Percentiles rank a stretch among this genome's conserved stretches.
These are phyloP conservation scores for Archaeoteleia sp. DNA, from an alignment of 2,888 invertebrate genomes.

Conservation along the genomic window DNA sequence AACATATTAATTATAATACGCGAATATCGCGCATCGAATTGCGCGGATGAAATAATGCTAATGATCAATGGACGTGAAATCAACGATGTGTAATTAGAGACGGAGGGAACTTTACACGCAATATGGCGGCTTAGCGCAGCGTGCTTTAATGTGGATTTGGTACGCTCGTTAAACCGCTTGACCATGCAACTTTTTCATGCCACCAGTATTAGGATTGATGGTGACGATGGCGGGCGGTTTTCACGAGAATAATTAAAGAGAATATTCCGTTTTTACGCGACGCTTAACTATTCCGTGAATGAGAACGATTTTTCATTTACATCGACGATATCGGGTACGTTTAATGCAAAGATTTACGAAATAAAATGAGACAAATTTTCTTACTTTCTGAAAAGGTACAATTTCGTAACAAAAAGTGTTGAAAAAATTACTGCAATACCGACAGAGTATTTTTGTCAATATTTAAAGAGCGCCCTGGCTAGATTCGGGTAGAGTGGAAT, in stretches of 20 bases:
- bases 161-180: conserved; percentile 62
- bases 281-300: conserved; percentile 3
- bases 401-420: too few species aligned
- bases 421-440: too few species aligned
- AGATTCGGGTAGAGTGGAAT: too few species aligned
- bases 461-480: too few species aligned
- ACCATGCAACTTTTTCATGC: conserved; percentile 57
- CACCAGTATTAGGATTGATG: conserved; percentile 57
- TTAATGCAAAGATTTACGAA: too few species aligned
- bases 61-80: conserved; percentile 37
- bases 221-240: conserved; percentile 20
- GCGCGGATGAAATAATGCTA: conserved; percentile 34
- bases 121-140: conserved; percentile 54
- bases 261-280: conserved; percentile 17
- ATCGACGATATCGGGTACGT: too few species aligned
- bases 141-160: conserved; percentile 58
- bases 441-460: too few species aligned
- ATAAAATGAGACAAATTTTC: background rate
- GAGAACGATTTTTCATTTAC: conserved; percentile 14
- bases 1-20: conserved; percentile 22
- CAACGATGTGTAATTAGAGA: conserved; percentile 42
- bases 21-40: conserved; percentile 12
- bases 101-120: conserved; percentile 50
- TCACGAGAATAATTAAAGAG: conserved; percentile 28
- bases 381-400: too few species aligned